Percentiles rank a stretch among this genome's conserved stretches.
These are phyloP conservation scores for Mycogona germanica DNA, from an alignment of 2,888 invertebrate species.

Conservation along the genomic window DNA sequence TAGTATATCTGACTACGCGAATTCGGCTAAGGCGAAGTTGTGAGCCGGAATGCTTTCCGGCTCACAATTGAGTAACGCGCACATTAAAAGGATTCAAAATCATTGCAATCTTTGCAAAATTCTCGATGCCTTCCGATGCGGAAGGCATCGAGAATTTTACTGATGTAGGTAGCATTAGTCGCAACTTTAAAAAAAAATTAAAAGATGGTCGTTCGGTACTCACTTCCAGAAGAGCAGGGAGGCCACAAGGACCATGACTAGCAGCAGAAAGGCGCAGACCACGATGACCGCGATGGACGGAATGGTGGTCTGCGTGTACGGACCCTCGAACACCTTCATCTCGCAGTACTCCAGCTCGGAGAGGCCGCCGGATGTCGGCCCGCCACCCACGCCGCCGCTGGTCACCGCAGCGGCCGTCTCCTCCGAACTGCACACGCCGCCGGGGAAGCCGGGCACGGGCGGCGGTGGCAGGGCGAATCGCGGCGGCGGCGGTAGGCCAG, in stretches of 20 bases:
- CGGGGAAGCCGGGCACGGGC: slow-evolving; percentile 25
- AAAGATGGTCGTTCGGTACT: slow-evolving; percentile 6
- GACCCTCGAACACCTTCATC: slow-evolving; percentile 19
- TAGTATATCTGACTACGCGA: too few relatives aligned
- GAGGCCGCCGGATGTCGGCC: background rate
- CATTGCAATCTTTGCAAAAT: too few relatives aligned
- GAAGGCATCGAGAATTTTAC: too few relatives aligned
- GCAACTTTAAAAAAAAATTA: background rate
- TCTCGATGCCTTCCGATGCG: too few relatives aligned
- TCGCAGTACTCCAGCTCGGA: slow-evolving; percentile 18
- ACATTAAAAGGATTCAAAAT: too few relatives aligned
- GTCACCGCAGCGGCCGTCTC: background rate
- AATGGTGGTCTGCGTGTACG: slow-evolving; percentile 20
- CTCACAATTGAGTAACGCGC: too few relatives aligned
- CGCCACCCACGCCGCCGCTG: background rate
- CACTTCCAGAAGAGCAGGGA: slow-evolving; percentile 20
- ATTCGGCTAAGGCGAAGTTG: too few relatives aligned
- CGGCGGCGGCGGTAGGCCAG: slow-evolving; percentile 19
- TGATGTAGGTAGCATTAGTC: too few relatives aligned
- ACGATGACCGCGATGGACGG: slow-evolving; percentile 21
- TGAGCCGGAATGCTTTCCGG: too few relatives aligned
- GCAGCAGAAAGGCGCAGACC: slow-evolving; percentile 20
- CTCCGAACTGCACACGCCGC: background rate
- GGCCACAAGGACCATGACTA: slow-evolving; percentile 20
- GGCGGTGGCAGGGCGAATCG: slow-evolving; percentile 28